These are phyloP conservation scores for Synanthedon tipuliformis DNA, from an alignment of 2,888 invertebrate species.

Conservation along the genomic window DNA sequence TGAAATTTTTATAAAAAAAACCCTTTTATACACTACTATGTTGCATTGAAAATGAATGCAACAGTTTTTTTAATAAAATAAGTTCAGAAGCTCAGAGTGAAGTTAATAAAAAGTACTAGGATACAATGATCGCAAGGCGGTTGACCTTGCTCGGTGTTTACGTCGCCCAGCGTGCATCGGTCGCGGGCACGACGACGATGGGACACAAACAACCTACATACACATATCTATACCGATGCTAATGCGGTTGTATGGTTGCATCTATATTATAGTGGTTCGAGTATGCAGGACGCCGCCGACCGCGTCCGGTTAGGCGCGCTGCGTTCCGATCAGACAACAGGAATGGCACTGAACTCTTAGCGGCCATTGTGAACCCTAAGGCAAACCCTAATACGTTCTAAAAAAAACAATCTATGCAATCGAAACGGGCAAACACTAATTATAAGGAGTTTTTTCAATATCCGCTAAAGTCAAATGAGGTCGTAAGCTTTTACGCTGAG, in stretches of 20 bases:
- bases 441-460: no score
- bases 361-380: background rate
- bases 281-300: slow-evolving; percentile 49
- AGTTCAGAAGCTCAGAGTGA: background rate
- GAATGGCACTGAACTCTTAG: slow-evolving; percentile 43
- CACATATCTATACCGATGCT: slow-evolving; percentile 28
- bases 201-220: slow-evolving; percentile 60
- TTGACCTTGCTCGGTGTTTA: slow-evolving; percentile 63
- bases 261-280: slow-evolving; percentile 35
- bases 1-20: no score
- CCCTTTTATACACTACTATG: no score
- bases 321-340: slow-evolving; percentile 30
- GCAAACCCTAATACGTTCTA: background rate
- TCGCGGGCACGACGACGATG: slow-evolving; percentile 45
- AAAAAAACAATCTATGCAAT: no score
- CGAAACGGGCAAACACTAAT: no score
- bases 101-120: slow-evolving; percentile 12
- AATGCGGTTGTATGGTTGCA: slow-evolving; percentile 24
- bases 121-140: slow-evolving; percentile 35
- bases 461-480: no score
- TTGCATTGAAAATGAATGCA: no score
- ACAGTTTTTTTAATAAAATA: background rate
- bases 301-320: slow-evolving; percentile 51
- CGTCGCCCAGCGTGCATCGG: slow-evolving; percentile 35
- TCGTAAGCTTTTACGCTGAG: no score